Evolutionary conservation across 1,140 invertebrate genomes (phyloP).

Genomic region (Procambarus virginalis): DNA sequence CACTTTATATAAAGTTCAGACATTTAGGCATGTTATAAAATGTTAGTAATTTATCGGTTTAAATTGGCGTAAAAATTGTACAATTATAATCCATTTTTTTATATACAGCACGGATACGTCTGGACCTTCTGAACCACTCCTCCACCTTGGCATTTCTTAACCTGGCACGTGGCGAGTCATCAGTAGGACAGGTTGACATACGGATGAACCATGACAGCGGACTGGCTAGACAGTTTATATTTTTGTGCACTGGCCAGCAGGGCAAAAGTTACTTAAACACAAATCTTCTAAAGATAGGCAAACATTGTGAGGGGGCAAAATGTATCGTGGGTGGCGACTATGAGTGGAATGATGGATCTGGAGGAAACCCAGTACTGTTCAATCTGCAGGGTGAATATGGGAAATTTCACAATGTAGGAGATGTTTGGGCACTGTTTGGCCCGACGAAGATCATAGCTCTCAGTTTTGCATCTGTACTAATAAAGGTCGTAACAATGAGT

Average conservation of each 20-base stretch:
- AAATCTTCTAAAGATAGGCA: neutral
- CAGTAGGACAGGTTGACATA: conserved; percentile 10
- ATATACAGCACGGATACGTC: conserved; percentile 13
- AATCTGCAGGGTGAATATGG: conserved; percentile 14
- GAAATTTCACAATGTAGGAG: neutral
- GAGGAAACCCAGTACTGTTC: neutral
- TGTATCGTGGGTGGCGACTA: conserved; percentile 36
- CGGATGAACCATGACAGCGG: conserved; percentile 33
- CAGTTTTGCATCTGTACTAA: conserved; percentile 23
- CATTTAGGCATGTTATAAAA: no score
- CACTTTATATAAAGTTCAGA: no score
- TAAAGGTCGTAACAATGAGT: conserved; percentile 3
- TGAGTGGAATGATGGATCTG: conserved; percentile 20
- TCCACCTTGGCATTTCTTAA: conserved; percentile 21
- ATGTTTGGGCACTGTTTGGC: conserved; percentile 13
- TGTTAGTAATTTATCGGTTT: no score
- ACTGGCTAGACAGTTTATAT: no score
- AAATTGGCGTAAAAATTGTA: no score
- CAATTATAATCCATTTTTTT: no score
- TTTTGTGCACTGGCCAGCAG: conserved; percentile 25
- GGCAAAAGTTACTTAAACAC: neutral
- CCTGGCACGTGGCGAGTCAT: neutral
- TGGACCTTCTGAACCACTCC: neutral
- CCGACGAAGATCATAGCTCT: neutral
- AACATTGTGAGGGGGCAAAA: conserved; percentile 8